Evolutionary conservation across 2,113 vertebrate genomes (phyloP).

Genomic region (Poecile atricapillus): DNA sequence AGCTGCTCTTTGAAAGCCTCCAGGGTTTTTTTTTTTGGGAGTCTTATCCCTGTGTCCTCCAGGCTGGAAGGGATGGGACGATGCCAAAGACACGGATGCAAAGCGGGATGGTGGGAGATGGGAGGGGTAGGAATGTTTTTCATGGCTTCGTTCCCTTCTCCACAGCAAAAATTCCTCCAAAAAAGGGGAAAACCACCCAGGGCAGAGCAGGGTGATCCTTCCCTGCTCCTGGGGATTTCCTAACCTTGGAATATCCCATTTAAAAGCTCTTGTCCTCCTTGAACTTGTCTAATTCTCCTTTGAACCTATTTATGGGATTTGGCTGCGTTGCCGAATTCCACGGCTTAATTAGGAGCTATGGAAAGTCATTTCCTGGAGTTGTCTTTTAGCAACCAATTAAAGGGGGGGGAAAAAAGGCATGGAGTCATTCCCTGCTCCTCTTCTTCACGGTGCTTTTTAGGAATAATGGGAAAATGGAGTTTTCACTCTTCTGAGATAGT

Average conservation of each 20-base stretch:
- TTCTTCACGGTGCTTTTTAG: not conserved
- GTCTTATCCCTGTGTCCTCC: not conserved
- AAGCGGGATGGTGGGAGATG: rapidly evolving
- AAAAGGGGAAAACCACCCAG: not conserved
- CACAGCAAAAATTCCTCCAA: rapidly evolving
- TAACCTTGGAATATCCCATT: not conserved
- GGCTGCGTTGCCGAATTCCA: not conserved
- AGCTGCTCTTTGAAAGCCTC: not conserved
- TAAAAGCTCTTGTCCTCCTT: not conserved
- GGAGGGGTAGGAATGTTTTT: not conserved
- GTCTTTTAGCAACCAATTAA: not conserved
- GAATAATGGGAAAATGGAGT: not conserved
- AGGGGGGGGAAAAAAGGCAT: not conserved
- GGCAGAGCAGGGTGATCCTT: not conserved
- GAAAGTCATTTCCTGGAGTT: not conserved
- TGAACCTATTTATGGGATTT: not conserved
- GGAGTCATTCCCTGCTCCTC: not conserved
- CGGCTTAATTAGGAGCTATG: not conserved
- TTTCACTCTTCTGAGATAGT: not conserved
- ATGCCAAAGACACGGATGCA: not conserved
- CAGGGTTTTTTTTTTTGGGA: not conserved
- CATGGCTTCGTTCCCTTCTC: rapidly evolving
- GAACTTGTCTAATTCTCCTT: not conserved
- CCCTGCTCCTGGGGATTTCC: not conserved
- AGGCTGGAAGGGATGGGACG: not conserved